Base-by-base conservation (phyloP, 2,797 vertebrate species). In the Cyprinella venusta region DNA sequence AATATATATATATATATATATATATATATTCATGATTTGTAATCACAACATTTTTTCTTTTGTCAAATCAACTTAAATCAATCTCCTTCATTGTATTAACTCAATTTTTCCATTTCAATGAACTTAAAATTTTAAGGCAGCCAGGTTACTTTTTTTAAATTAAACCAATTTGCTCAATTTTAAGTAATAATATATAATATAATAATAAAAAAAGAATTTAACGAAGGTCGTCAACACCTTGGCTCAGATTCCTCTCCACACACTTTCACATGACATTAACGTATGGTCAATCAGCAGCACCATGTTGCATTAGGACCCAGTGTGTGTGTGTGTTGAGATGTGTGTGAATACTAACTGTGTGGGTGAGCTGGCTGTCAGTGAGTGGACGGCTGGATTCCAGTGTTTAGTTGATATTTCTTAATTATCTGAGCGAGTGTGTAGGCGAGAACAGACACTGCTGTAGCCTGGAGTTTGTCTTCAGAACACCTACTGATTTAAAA, bases 341-440 rank as follows among this genome's bases (percentile, higher is more conserved):
- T 8, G 21, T 59, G 72, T 45, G 38, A 63, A 76, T 45, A 76
- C 24, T 63, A 54, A 76, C 75, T 76, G 54, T 24, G 52, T 63
- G 75, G 56, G 75, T 30, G 75, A 42, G 8, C 74, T 63, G 56
- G 38, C 75, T 63, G 38, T 63, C 56, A 42, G 75, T 13, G 61
- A 63, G 56, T 63, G 75, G n/a, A 42, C 16, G 38, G 75, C 24
- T 76, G 56, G 42, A 42, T 76, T 76, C 8, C 8, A 76, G 75
- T 30, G 56, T 76, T 76, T 45, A 76, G 75, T 63, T 63, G 75
- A 63, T 76, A 63, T 76, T 76, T 76, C 75, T 63, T 76, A 76
- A 76, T 77, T 76, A 45, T 63, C 38, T 1, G 56, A 63, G 75
- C 3, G 8, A 30, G 8, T 3, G 24, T 63, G 56, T 76, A 30